Evolutionary conservation across 2,888 invertebrate genomes (phyloP), one percentile per base, ranked within the genome.

Genomic region (Chaitophorus viminalis): DNA sequence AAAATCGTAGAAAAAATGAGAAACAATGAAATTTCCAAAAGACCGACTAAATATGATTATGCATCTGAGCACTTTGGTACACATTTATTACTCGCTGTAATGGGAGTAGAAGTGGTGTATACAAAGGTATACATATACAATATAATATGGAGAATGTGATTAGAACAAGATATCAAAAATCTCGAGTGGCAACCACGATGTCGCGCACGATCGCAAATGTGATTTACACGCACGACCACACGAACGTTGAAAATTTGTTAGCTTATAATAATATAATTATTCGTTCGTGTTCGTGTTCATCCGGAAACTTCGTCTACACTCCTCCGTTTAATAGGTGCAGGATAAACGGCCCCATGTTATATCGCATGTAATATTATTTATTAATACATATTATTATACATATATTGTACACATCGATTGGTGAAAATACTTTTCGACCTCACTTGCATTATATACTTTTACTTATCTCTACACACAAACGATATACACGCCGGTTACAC

Each of bases 361-460:
- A 46, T 70, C 25, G 21, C 31, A 70, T 25, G 46, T 1, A 82
- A 46, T 31, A 31, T 6, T 9, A 68, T 68, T n/a, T 68, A 46
- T 46, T 46, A 29, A 2, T 52, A 52, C n/a, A 11, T 46, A 52
- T 33, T n/a, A n/a, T n/a, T n/a, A n/a, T n/a, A n/a, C n/a, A n/a
- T n/a, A n/a, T n/a, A n/a, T n/a, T n/a, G n/a, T n/a, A n/a, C n/a
- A n/a, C n/a, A 46, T 70, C n/a, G 70, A 70, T 70, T 3, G 36
- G 31, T 46, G 31, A 70, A 82, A 82, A 70, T 70, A 70, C 70
- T 70, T 31, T 70, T 82, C n/a, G 31, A 82, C 82, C 25, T n/a
- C n/a, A n/a, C n/a, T n/a, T n/a, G n/a, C n/a, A n/a, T n/a, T n/a
- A n/a, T n/a, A n/a, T n/a, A n/a, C n/a, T n/a, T n/a, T n/a, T n/a